These are phyloP conservation scores for Pachymerium ferrugineum DNA, from an alignment of 2,888 invertebrate genomes.

Conservation along the genomic window DNA sequence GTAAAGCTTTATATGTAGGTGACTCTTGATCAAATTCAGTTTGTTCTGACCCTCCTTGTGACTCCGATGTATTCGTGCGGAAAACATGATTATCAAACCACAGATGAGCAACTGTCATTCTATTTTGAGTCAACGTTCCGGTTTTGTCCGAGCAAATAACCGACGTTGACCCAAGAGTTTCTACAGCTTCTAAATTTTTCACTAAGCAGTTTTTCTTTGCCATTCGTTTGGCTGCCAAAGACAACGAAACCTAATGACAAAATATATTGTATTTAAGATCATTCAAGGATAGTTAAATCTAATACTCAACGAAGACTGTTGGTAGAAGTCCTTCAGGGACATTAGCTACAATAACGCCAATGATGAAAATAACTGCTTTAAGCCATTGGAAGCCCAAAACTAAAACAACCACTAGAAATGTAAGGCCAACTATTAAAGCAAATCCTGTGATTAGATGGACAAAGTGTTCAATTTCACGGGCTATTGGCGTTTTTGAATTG, in stretches of 20 bases:
- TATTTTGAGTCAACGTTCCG: slow-evolving; percentile 51
- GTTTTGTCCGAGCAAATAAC: slow-evolving; percentile 38
- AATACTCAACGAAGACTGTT: slow-evolving; percentile 33
- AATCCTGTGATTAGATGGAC: slow-evolving; percentile 50
- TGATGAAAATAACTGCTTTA: slow-evolving; percentile 39
- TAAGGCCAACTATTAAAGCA: slow-evolving; percentile 38
- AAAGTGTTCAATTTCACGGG: slow-evolving; percentile 53
- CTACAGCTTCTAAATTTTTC: slow-evolving; percentile 50
- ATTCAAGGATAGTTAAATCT: background rate
- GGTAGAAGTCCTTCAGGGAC: slow-evolving; percentile 40
- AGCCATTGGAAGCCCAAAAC: slow-evolving; percentile 40
- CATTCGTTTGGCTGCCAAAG: slow-evolving; percentile 51
- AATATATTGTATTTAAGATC: background rate
- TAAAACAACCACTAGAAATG: slow-evolving; percentile 38
- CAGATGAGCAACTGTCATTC: slow-evolving; percentile 54
- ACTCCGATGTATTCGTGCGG: slow-evolving; percentile 44
- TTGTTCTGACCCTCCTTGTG: slow-evolving; percentile 27
- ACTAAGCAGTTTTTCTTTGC: slow-evolving; percentile 37
- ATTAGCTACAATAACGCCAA: slow-evolving; percentile 42
- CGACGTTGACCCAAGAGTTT: slow-evolving; percentile 54
- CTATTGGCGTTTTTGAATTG: slow-evolving; percentile 51
- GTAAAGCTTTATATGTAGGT: slow-evolving; percentile 31
- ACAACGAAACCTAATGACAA: slow-evolving; percentile 50
- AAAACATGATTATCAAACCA: slow-evolving; percentile 49
- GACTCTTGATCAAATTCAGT: slow-evolving; percentile 28